Percentiles rank a stretch among this genome's conserved stretches.
These are phyloP conservation scores for Zaprionus africanus DNA, from an alignment of 1,140 invertebrate species.

Conservation along the genomic window DNA sequence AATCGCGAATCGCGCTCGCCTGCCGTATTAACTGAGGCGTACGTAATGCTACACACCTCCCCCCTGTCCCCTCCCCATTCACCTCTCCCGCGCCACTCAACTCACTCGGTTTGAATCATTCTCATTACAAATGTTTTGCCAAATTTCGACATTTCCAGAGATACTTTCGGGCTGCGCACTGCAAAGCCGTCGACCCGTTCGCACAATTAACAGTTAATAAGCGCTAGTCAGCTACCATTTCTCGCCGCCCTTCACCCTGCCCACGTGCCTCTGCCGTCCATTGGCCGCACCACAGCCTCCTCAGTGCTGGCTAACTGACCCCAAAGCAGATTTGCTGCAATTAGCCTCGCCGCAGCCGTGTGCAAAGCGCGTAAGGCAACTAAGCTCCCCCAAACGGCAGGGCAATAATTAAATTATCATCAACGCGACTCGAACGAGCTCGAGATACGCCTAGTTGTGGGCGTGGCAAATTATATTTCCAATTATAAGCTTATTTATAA, in stretches of 20 bases:
- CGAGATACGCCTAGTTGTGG: neutral
- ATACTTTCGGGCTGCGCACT: neutral
- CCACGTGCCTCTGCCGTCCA: constrained; percentile 19
- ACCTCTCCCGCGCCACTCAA: neutral
- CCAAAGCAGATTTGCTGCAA: constrained; percentile 76
- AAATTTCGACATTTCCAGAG: neutral
- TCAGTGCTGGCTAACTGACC: constrained; percentile 56
- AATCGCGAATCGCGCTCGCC: constrained; percentile 46
- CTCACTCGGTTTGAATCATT: neutral
- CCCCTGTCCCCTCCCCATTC: neutral
- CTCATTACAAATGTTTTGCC: constrained; percentile 15
- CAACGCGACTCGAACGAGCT: constrained; percentile 49
- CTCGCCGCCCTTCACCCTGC: neutral
- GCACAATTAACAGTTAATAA: constrained; percentile 79
- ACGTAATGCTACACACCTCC: constrained; percentile 16
- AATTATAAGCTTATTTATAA: neutral
- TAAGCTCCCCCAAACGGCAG: constrained; percentile 48
- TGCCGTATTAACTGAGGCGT: constrained; percentile 31
- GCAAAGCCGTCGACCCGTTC: constrained; percentile 46
- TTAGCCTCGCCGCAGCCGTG: constrained; percentile 63
- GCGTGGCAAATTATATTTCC: neutral
- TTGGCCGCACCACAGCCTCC: constrained; percentile 5
- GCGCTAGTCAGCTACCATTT: constrained; percentile 19
- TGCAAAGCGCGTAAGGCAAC: constrained; percentile 55
- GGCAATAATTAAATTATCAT: constrained; percentile 78